Base-by-base conservation (phyloP, 2,797 vertebrate species). In the Phyllotis vaccarum region DNA sequence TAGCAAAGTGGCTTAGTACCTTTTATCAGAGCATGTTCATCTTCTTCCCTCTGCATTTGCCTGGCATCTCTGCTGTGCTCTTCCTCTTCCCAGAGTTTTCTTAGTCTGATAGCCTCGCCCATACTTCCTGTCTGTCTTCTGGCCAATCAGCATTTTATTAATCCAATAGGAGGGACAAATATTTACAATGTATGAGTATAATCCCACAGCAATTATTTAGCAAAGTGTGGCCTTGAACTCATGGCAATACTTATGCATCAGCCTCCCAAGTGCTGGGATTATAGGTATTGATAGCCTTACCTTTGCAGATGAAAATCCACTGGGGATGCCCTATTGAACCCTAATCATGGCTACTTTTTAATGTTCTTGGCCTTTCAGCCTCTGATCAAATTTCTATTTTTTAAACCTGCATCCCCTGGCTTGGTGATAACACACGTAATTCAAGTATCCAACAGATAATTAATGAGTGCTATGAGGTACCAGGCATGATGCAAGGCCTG, bases 301-400 rank as follows among this genome's bases (percentile, higher is more conserved):
- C 24, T 31, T 56, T 17, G 3, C 10, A 22, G 66, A 52, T 68
- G 37, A 60, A 76, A 82, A 78, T 24, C 34, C 27, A 58, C 29
- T 13, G 52, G 68, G 43, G 2, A 11, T 13, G 4, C 6, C 27
- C 6, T 70, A 10, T 31, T 76, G 52, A 21, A 70, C 82, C 29
- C 58, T 60, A 60, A 0, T 56, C 31, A 21, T 31, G 17, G 29
- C 27, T 49, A 13, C 34, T 10, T 46, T 56, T n/a, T 24, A 56
- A 64, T 79, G 37, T 16, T 46, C n/a, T 70, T 43, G 12, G 34
- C 31, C 29, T 75, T 89, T 56, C 58, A 22, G n/a, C n/a, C 24
- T 62, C 52, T 83, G 40, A 70, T n/a, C 62, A 91, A 27, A 89
- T 89, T 83, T 70, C 60, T 58, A 6, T 89, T 37, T 27, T 94